Conservation (phyloP, 2,113 vertebrate genomes). For the Crotalus helleri region DNA sequence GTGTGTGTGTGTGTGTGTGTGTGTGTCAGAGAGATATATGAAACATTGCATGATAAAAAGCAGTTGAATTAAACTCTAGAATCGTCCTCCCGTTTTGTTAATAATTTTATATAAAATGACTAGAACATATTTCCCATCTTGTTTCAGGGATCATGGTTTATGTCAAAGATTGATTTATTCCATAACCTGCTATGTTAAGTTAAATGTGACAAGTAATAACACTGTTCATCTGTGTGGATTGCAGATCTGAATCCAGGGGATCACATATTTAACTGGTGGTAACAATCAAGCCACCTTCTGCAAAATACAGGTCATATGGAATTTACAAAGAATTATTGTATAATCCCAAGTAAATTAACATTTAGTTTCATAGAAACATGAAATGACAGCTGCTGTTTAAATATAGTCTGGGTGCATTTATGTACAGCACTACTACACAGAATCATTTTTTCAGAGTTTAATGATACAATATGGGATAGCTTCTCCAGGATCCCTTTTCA, state of each 20-base stretch:
- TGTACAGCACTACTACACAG: conserved; percentile 11
- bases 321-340: conserved; percentile 67
- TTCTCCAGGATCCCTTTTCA: conserved; percentile 16
- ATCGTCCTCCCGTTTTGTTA: conserved; percentile 24
- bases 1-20: background rate
- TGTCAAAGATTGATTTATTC: background rate
- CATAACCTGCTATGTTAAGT: background rate
- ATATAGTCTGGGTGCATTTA: conserved; percentile 53
- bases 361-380: conserved; percentile 66
- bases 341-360: conserved; percentile 69
- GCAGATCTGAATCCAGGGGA: conserved; percentile 31
- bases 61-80: background rate
- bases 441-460: conserved; percentile 32
- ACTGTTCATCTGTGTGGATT: background rate
- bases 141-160: conserved; percentile 27
- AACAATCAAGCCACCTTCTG: conserved; percentile 48
- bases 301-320: conserved; percentile 58
- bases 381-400: conserved; percentile 60
- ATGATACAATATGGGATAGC: background rate
- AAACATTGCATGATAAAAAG: conserved; percentile 7
- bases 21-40: background rate
- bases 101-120: conserved; percentile 44
- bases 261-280: conserved; percentile 30
- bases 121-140: conserved; percentile 30
- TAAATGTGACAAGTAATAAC: conserved; percentile 25